These are phyloP conservation scores for Coelopa frigida DNA, from an alignment of 1,140 invertebrate species.

Conservation along the genomic window DNA sequence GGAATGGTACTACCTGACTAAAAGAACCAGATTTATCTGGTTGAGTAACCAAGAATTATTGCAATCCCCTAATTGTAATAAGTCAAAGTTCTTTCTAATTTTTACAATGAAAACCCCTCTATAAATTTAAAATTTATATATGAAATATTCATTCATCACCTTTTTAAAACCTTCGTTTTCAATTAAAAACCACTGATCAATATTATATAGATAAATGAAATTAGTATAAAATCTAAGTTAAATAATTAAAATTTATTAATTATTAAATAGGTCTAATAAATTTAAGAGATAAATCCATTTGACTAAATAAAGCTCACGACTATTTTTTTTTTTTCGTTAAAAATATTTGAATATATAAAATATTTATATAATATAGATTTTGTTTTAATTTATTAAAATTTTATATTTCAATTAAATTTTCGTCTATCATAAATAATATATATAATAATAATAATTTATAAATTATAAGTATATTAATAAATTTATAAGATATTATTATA, in stretches of 20 bases:
- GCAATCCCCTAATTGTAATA: slow-evolving; percentile 45
- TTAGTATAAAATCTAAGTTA: too few species aligned
- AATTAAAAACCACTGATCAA: neutral
- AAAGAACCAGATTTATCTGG: slow-evolving; percentile 51
- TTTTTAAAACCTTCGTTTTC: slow-evolving; percentile 1
- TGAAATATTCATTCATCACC: slow-evolving; percentile 17
- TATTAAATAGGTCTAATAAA: too few species aligned
- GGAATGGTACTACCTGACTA: slow-evolving; percentile 48
- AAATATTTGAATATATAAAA: slow-evolving; percentile 52
- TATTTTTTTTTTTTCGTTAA: too few species aligned
- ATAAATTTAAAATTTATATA: slow-evolving; percentile 14
- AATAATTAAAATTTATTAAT: slow-evolving; percentile 50
- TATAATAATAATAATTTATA: slow-evolving; percentile 46
- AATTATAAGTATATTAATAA: slow-evolving; percentile 47
- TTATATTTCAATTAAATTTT: slow-evolving; percentile 46
- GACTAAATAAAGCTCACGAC: too few species aligned
- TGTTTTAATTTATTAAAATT: slow-evolving; percentile 44
- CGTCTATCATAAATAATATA: too few species aligned
- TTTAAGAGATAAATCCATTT: too few species aligned
- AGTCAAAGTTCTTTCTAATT: too few species aligned
- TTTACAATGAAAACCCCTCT: slow-evolving; percentile 39
- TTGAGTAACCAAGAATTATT: too few species aligned
- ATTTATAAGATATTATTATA: too few species aligned
- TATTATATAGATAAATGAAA: too few species aligned
- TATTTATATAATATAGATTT: slow-evolving; percentile 46